A percentile compares a stretch with the other conserved stretches of the same genome.
phyloP scores from a whole-genome alignment of 2,888 invertebrate genomes.

The Nomada lathburiana region DNA sequence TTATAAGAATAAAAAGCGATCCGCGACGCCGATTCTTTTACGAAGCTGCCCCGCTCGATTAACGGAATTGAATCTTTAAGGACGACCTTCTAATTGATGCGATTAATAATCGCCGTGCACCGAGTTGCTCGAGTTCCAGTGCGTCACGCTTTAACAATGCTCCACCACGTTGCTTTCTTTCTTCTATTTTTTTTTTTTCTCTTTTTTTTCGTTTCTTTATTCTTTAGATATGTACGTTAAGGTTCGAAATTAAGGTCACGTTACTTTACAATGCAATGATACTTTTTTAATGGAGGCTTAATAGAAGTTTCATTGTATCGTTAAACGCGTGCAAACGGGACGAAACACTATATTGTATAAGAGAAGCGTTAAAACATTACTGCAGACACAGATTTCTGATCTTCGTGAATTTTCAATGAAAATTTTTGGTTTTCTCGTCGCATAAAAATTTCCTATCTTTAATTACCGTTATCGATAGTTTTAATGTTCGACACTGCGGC shows the following conservation, averaged over 20 bases:
- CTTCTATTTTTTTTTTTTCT: background rate
- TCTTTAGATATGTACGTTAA: background rate
- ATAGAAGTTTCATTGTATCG: too few relatives aligned
- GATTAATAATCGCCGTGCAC: constrained; percentile 47
- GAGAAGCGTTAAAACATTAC: too few relatives aligned
- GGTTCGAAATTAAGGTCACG: background rate
- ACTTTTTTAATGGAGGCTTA: background rate
- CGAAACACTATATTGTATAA: too few relatives aligned
- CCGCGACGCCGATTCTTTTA: background rate
- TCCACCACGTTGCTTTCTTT: background rate
- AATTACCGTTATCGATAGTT: too few relatives aligned
- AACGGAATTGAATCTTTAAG: constrained; percentile 55
- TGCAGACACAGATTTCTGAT: too few relatives aligned
- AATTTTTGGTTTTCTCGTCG: too few relatives aligned
- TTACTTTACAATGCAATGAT: background rate
- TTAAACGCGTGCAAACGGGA: too few relatives aligned
- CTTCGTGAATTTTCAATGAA: too few relatives aligned
- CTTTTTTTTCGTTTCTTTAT: background rate
- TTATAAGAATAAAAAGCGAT: too few relatives aligned
- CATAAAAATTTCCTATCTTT: too few relatives aligned
- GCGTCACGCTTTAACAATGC: constrained; percentile 45
- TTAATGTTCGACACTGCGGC: too few relatives aligned
- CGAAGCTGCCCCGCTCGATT: background rate
- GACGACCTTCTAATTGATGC: constrained; percentile 47
- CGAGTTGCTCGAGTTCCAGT: background rate